A percentile compares a stretch with the other conserved stretches of the same genome.
Evolutionary conservation across 2,888 invertebrate species (phyloP).

Genomic region (Amiota minor): DNA sequence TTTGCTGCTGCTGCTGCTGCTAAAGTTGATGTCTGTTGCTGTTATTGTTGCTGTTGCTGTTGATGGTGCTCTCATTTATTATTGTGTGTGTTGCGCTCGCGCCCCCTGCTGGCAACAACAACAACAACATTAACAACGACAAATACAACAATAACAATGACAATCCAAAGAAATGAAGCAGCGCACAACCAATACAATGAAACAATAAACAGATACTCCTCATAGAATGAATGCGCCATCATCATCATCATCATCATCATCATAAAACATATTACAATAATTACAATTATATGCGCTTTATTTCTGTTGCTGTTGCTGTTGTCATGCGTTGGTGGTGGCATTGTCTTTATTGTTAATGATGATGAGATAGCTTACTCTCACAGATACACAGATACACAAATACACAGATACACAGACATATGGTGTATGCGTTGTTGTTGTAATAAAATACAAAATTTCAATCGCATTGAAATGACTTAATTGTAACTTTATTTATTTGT

Average conservation of each 20-base stretch:
- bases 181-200: conserved; percentile 12
- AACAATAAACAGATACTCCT: background rate
- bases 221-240: conserved; percentile 55
- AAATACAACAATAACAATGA: background rate
- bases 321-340: conserved; percentile 14
- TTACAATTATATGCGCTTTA: conserved; percentile 66
- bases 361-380: conserved; percentile 7
- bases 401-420: conserved; percentile 29
- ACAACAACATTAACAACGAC: background rate
- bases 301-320: conserved; percentile 30
- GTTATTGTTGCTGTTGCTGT: conserved; percentile 34
- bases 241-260: conserved; percentile 62
- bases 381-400: conserved; percentile 25
- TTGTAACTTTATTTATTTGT: conserved; percentile 49
- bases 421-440: too few species aligned
- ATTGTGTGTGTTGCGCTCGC: conserved; percentile 32
- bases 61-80: conserved; percentile 33
- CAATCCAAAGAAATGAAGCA: background rate
- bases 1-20: conserved; percentile 34
- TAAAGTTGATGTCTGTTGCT: conserved; percentile 36
- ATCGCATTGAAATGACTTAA: conserved; percentile 63
- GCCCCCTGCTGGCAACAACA: conserved; percentile 19
- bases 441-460: conserved; percentile 61
- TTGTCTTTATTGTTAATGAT: too few species aligned
- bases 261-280: conserved; percentile 72